phyloP scores from a whole-genome alignment of 2,888 invertebrate genomes.

The Drosophila longiperda region DNA sequence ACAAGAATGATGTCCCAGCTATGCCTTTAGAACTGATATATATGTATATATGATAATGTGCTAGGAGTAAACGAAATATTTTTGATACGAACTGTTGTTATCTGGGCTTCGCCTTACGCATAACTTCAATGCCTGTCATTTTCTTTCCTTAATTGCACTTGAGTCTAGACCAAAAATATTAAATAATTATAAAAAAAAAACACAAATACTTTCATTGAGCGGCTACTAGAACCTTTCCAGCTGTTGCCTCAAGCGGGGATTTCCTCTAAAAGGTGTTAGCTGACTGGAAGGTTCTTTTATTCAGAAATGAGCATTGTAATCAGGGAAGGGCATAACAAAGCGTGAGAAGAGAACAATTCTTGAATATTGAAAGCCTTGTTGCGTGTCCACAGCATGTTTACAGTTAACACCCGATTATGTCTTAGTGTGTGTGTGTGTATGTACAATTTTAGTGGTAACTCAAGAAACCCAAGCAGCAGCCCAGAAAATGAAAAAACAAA shows the following conservation, averaged over 20 bases:
- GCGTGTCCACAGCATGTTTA: slow-evolving; percentile 13
- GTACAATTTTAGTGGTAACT: slow-evolving; percentile 9
- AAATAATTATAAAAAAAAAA: no score
- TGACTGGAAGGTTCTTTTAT: neutral
- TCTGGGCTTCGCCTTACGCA: no score
- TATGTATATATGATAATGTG: no score
- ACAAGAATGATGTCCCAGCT: no score
- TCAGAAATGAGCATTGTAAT: neutral
- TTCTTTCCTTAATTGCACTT: no score
- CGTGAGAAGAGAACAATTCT: slow-evolving; percentile 9
- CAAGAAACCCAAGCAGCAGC: slow-evolving; percentile 24
- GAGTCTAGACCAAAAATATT: no score
- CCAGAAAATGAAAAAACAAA: slow-evolving; percentile 42
- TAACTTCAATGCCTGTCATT: no score
- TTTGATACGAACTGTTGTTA: no score
- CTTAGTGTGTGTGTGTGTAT: neutral
- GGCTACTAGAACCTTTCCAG: neutral
- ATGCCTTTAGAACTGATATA: no score
- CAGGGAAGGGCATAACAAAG: neutral
- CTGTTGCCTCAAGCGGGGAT: neutral
- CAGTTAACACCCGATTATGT: slow-evolving; percentile 31
- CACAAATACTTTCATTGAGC: no score
- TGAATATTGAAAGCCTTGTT: slow-evolving; percentile 10
- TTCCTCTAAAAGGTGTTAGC: slow-evolving; percentile 3
- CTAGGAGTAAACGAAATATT: no score